Conservation (phyloP, 1,140 invertebrate genomes). For the Heliconius hermathena region DNA sequence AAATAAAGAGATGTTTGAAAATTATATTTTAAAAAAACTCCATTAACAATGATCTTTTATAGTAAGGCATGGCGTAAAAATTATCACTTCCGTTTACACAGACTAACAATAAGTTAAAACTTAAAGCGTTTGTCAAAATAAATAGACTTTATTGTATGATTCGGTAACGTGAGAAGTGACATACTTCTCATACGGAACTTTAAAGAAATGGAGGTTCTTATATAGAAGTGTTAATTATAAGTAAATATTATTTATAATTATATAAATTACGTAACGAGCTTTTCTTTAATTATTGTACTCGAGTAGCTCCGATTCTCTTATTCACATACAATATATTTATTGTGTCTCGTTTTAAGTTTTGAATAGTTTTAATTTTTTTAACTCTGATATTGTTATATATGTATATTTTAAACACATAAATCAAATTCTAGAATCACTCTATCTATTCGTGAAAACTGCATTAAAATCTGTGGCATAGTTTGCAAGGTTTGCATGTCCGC, state of each 20-base stretch:
- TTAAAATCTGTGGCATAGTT: too few relatives aligned
- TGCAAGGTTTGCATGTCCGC: too few relatives aligned
- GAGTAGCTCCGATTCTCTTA: too few relatives aligned
- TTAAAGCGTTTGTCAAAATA: not conserved
- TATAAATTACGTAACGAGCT: not conserved
- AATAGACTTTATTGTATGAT: not conserved
- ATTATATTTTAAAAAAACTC: not conserved
- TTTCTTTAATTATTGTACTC: not conserved
- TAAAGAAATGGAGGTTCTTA: not conserved
- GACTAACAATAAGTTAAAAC: not conserved
- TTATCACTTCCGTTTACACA: not conserved
- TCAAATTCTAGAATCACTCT: too few relatives aligned
- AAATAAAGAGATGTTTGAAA: too few relatives aligned
- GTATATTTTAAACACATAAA: too few relatives aligned
- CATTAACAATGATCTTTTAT: not conserved
- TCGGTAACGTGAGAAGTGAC: slow-evolving; percentile 9
- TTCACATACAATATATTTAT: too few relatives aligned
- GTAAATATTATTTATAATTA: not conserved
- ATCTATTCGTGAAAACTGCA: too few relatives aligned
- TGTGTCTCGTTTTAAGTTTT: too few relatives aligned
- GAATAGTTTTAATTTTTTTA: too few relatives aligned
- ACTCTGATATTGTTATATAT: too few relatives aligned
- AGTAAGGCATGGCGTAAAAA: not conserved
- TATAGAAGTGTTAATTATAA: not conserved
- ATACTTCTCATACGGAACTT: not conserved